These are phyloP conservation scores for Steinernema feltiae DNA, from an alignment of 1,140 invertebrate species.

Conservation along the genomic window DNA sequence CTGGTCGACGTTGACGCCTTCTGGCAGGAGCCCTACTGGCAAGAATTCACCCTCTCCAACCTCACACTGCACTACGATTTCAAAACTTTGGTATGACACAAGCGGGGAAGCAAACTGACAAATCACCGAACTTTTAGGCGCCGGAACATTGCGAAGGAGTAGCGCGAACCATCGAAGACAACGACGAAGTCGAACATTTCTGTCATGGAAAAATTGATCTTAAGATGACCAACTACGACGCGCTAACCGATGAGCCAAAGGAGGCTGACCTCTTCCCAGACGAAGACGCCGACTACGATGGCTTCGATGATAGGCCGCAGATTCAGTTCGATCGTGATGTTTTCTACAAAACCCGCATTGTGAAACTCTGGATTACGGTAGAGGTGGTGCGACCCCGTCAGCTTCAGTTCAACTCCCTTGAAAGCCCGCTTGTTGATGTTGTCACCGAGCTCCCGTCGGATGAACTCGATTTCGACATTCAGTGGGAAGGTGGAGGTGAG, in stretches of 20 bases:
- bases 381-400: constrained; percentile 22
- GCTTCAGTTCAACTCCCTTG: constrained; percentile 18
- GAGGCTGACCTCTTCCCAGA: constrained; percentile 14
- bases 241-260: constrained; percentile 14
- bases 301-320: constrained; percentile 35
- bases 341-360: constrained; percentile 19
- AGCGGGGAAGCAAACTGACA: background rate
- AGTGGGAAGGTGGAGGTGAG: constrained; percentile 26
- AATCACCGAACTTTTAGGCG: constrained; percentile 21
- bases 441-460: constrained; percentile 29
- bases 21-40: constrained; percentile 36
- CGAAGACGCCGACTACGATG: constrained; percentile 29
- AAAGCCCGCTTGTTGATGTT: constrained; percentile 28
- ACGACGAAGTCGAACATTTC: background rate
- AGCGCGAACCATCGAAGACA: background rate
- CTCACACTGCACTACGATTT: constrained; percentile 38
- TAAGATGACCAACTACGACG: constrained; percentile 13
- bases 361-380: constrained; percentile 18
- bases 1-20: constrained; percentile 35
- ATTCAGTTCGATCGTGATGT: constrained; percentile 35
- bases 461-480: constrained; percentile 29
- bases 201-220: background rate
- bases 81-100: constrained; percentile 19
- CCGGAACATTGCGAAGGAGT: constrained; percentile 37
- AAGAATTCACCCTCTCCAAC: constrained; percentile 28